Evolutionary conservation across 2,113 vertebrate genomes (phyloP).

Genomic region (Proterorhinus semilunaris): DNA sequence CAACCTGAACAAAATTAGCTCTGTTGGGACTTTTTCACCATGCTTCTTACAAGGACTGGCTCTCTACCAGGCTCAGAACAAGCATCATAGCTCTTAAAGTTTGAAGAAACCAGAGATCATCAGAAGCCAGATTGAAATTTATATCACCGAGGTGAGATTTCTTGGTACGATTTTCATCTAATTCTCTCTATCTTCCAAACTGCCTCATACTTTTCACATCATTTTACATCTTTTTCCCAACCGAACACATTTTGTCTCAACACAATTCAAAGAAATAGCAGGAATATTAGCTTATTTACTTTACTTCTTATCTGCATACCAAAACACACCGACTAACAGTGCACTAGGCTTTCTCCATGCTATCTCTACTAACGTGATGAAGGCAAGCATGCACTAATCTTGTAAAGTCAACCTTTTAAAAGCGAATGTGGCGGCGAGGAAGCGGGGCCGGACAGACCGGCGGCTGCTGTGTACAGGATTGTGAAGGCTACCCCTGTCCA

Average conservation of each 20-base stretch:
- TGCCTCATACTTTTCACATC: background rate
- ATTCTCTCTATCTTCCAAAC: background rate
- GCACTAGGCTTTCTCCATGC: constrained; percentile 59
- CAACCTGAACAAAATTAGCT: constrained; percentile 60
- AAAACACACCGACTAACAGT: constrained; percentile 68
- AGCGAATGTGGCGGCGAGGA: constrained; percentile 49
- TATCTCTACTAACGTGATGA: constrained; percentile 74
- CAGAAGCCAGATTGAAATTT: too few relatives aligned
- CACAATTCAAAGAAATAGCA: constrained; percentile 39
- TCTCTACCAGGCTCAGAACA: background rate
- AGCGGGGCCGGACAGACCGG: constrained; percentile 57
- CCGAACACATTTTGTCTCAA: constrained; percentile 16
- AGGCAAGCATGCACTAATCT: constrained; percentile 79
- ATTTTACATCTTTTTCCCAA: background rate
- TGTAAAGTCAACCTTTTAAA: constrained; percentile 80
- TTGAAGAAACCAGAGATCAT: background rate
- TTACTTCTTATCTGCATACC: constrained; percentile 57
- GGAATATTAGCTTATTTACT: constrained; percentile 70
- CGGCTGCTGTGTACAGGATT: constrained; percentile 68
- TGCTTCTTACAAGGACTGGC: constrained; percentile 32
- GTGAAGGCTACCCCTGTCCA: constrained; percentile 80
- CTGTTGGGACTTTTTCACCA: constrained; percentile 55
- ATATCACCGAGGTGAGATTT: too few relatives aligned
- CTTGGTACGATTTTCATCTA: too few relatives aligned
- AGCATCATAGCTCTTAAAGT: background rate